Evolutionary conservation across 2,888 invertebrate species (phyloP), one percentile per base, ranked within the genome.

Genomic region (Lacanobia oleracea): DNA sequence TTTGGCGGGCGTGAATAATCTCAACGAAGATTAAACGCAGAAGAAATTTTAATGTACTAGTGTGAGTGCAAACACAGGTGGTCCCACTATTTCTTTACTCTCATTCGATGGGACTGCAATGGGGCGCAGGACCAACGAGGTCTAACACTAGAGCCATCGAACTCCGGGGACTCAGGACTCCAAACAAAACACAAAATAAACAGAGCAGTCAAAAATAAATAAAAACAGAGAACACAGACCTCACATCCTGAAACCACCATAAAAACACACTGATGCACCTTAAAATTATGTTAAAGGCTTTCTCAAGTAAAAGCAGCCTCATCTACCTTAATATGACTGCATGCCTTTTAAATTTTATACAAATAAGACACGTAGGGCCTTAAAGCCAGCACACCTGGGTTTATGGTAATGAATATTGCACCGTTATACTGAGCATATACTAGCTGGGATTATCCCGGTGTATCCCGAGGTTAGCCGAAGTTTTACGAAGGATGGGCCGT

Each of bases 361-460:
- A 72, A 82, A 77, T 82, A 82, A 77, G 65, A 72, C 62, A 81
- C 57, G 78, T 60, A 72, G 68, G 59, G 33, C n/a, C 54, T 68
- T 63, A 40, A 66, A 67, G 63, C 76, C 59, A 8, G 79, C 33
- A 53, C 82, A 79, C 78, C 79, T 79, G 79, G 68, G 65, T 56
- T 77, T 77, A 82, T 68, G 66, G 51, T 77, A 79, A 79, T 82
- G 79, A 82, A 78, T 79, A 82, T 79, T 79, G 78, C 79, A 82
- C 62, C 68, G 50, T 77, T 77, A 78, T 59, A 43, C 82, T 65
- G 67, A 82, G 56, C 65, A 68, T 82, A 77, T 50, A 77, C 66
- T 60, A 56, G 54, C 53, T 40, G n/a, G 79, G 82, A 82, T 79
- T 77, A 79, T 43, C 27, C 40, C 54, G 72, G 33, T 8, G 10